These are phyloP conservation scores for Barnardius zonarius DNA, from an alignment of 2,113 vertebrate genomes.

Conservation along the genomic window DNA sequence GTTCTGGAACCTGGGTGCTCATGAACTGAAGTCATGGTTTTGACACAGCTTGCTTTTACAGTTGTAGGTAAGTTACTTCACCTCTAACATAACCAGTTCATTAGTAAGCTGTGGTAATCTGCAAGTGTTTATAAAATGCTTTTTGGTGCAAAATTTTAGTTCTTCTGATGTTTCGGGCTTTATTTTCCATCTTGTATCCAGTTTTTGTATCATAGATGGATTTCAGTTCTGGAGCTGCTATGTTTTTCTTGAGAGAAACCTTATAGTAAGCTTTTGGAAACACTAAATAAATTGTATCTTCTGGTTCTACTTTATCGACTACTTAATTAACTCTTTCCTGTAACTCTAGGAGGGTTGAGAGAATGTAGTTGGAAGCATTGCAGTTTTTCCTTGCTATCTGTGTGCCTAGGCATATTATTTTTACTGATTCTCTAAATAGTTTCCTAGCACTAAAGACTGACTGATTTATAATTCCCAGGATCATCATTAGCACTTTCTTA, in stretches of 20 bases:
- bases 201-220: not conserved
- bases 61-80: not conserved
- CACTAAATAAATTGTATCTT: not conserved
- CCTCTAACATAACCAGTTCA: not conserved
- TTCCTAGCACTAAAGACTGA: not conserved
- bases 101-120: not conserved
- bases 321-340: not conserved
- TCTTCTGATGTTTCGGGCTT: not conserved
- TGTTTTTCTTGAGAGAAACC: not conserved
- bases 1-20: conserved; percentile 5
- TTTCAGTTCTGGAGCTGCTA: not conserved
- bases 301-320: not conserved
- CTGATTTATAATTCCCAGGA: conserved; percentile 46
- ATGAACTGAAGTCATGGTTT: not conserved
- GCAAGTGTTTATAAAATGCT: not conserved
- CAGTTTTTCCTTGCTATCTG: not conserved
- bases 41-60: not conserved
- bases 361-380: not conserved
- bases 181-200: not conserved
- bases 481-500: conserved; percentile 56
- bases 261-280: not conserved
- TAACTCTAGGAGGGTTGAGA: not conserved
- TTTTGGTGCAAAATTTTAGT: not conserved
- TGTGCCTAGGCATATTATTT: not conserved
- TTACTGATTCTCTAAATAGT: conserved; percentile 9